Evolutionary conservation across 2,888 invertebrate species (phyloP).

Genomic region (Thereva unica): DNA sequence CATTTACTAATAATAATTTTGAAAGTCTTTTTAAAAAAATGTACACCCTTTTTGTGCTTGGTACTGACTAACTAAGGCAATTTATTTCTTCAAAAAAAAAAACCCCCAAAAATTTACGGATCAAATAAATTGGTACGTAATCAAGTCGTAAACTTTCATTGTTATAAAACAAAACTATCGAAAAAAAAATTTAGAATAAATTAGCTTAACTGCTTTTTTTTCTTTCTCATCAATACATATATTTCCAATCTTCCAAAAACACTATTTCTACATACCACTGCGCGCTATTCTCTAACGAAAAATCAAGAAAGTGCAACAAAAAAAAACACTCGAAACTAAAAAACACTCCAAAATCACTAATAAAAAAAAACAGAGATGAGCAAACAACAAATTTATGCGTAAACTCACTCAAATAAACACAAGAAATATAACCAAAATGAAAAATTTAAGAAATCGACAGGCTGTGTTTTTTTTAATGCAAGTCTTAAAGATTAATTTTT

Average conservation of each 20-base stretch:
- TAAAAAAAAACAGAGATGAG: conserved; percentile 1
- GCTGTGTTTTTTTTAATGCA: too few relatives aligned
- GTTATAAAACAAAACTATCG: conserved; percentile 13
- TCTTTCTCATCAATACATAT: neutral
- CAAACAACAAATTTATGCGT: conserved; percentile 14
- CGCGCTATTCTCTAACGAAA: conserved; percentile 16
- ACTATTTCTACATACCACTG: neutral
- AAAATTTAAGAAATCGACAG: too few relatives aligned
- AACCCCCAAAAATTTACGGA: neutral
- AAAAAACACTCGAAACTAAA: conserved; percentile 22
- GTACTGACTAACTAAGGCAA: too few relatives aligned
- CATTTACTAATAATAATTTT: too few relatives aligned
- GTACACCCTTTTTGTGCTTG: too few relatives aligned
- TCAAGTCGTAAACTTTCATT: conserved; percentile 1
- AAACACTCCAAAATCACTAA: conserved; percentile 14
- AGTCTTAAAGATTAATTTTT: neutral
- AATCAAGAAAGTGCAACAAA: conserved; percentile 18
- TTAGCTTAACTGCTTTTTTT: conserved; percentile 12
- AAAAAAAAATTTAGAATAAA: conserved; percentile 26
- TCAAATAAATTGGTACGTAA: neutral
- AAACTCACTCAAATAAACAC: conserved; percentile 7
- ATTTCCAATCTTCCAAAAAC: conserved; percentile 6
- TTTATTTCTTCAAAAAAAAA: too few relatives aligned
- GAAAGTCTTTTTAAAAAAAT: too few relatives aligned
- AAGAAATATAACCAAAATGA: conserved; percentile 1